phyloP scores from a whole-genome alignment of 2,888 invertebrate species.

The Morpho helenor region DNA sequence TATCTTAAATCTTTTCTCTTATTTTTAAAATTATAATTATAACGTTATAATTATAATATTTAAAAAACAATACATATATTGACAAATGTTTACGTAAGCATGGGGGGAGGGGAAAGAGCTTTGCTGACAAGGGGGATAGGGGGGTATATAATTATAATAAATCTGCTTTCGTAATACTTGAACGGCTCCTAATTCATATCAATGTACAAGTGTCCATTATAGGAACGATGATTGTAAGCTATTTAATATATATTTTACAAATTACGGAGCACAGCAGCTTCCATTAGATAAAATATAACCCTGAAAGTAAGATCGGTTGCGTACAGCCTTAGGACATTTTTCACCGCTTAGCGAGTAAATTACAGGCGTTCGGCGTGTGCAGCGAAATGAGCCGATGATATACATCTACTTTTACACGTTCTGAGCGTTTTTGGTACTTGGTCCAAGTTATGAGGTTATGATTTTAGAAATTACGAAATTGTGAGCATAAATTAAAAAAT shows the following conservation, averaged over 20 bases:
- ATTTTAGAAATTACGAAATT: not conserved
- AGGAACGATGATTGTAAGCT: not conserved
- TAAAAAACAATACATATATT: too few relatives aligned
- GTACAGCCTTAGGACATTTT: constrained; percentile 55
- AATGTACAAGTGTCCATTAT: too few relatives aligned
- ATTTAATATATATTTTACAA: constrained; percentile 15
- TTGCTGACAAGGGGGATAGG: too few relatives aligned
- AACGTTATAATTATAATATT: too few relatives aligned
- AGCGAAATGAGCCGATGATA: constrained; percentile 65
- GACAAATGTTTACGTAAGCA: too few relatives aligned
- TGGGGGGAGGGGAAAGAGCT: too few relatives aligned
- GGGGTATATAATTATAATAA: too few relatives aligned
- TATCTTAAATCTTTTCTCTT: too few relatives aligned
- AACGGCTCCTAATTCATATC: too few relatives aligned
- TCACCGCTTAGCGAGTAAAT: constrained; percentile 54
- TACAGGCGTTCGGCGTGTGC: constrained; percentile 69
- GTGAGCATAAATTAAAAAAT: too few relatives aligned
- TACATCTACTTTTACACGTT: constrained; percentile 52
- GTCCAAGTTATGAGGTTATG: constrained; percentile 13
- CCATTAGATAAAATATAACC: constrained; percentile 22
- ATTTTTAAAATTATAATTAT: too few relatives aligned
- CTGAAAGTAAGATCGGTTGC: constrained; percentile 21
- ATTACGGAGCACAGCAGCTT: constrained; percentile 14
- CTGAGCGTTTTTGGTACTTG: constrained; percentile 45
- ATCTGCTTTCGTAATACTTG: too few relatives aligned